Conservation (phyloP, 2,888 invertebrate species). For the Atrina japonica region DNA sequence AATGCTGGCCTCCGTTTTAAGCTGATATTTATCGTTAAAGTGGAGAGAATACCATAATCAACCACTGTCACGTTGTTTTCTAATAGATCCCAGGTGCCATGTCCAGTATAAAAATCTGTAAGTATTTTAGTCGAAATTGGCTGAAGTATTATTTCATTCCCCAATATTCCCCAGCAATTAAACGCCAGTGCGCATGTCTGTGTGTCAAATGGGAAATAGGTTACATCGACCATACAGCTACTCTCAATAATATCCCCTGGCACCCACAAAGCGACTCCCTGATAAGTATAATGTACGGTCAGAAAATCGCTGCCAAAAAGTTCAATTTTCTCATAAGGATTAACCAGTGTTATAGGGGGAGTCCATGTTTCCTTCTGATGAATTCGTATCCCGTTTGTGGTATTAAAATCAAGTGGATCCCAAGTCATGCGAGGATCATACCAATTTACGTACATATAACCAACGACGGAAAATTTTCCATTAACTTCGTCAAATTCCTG, state of each 20-base stretch:
- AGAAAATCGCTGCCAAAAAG: slow-evolving; percentile 39
- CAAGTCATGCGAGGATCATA: slow-evolving; percentile 43
- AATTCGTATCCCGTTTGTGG: slow-evolving; percentile 16
- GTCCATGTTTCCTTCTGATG: slow-evolving; percentile 37
- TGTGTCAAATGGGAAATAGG: too few relatives aligned
- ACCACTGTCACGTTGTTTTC: too few relatives aligned
- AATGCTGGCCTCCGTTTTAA: too few relatives aligned
- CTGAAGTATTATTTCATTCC: too few relatives aligned
- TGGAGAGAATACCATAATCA: too few relatives aligned
- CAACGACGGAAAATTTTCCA: slow-evolving; percentile 43
- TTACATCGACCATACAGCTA: too few relatives aligned
- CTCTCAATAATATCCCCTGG: slow-evolving; percentile 19
- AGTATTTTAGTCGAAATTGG: too few relatives aligned
- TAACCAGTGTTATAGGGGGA: slow-evolving; percentile 37
- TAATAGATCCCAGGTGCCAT: too few relatives aligned
- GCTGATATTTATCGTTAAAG: too few relatives aligned
- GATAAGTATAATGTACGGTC: slow-evolving; percentile 16
- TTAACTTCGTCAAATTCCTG: slow-evolving; percentile 50
- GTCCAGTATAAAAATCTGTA: too few relatives aligned
- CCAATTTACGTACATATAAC: slow-evolving; percentile 43
- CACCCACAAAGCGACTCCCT: slow-evolving; percentile 31
- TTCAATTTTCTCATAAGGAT: slow-evolving; percentile 34
- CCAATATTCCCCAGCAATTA: too few relatives aligned
- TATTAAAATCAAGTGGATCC: slow-evolving; percentile 39
- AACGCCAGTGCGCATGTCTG: too few relatives aligned